A percentile compares a stretch with the other conserved stretches of the same genome.
These are phyloP conservation scores for Ridgeia piscesae DNA, from an alignment of 1,140 invertebrate genomes.

Conservation along the genomic window DNA sequence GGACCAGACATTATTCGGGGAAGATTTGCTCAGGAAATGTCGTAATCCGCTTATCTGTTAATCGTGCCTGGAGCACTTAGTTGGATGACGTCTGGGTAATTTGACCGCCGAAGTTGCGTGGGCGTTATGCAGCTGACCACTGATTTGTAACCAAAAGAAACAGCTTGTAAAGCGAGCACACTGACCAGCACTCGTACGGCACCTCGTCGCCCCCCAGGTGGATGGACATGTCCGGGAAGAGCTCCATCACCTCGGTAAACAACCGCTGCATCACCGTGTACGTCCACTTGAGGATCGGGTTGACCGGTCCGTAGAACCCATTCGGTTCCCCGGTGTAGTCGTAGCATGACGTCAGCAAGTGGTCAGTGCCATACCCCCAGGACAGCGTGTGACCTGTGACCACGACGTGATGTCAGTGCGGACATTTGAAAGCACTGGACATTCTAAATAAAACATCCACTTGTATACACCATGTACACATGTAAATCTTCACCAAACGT, in stretches of 20 bases:
- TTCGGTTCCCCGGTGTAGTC: slow-evolving; percentile 54
- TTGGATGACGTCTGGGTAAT: no score
- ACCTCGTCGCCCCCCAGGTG: slow-evolving; percentile 87
- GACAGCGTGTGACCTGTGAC: slow-evolving; percentile 79
- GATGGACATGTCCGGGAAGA: slow-evolving; percentile 56
- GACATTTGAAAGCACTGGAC: not conserved
- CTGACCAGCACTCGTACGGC: slow-evolving; percentile 79
- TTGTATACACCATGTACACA: no score
- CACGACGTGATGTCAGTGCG: not conserved
- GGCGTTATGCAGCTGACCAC: no score
- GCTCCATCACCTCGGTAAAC: slow-evolving; percentile 45
- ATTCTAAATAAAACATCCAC: not conserved
- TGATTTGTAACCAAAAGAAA: no score
- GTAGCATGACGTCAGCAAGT: slow-evolving; percentile 74
- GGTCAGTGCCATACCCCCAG: slow-evolving; percentile 75
- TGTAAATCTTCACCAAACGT: no score
- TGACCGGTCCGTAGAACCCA: slow-evolving; percentile 66
- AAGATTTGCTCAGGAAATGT: no score
- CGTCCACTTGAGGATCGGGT: slow-evolving; percentile 47
- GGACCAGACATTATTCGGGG: no score
- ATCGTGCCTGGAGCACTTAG: no score
- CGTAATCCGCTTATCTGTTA: no score
- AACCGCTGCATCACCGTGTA: slow-evolving; percentile 50
- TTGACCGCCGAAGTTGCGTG: no score
- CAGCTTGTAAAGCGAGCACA: not conserved